Conservation (phyloP, 2,888 invertebrate species). For the Lacanobia wlatinum region DNA sequence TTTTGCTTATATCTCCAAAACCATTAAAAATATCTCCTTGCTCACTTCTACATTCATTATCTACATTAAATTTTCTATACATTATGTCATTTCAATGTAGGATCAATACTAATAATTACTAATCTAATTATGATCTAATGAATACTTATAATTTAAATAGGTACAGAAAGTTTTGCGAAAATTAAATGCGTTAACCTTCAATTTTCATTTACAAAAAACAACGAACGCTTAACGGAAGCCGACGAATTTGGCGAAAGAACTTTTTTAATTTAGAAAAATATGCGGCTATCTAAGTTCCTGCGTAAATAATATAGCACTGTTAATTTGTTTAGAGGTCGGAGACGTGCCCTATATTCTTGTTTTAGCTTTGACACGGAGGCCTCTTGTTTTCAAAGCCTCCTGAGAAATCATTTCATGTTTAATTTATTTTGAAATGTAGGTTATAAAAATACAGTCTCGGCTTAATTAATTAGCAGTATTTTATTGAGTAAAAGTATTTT, state of each 20-base stretch:
- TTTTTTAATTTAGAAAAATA: conserved; percentile 55
- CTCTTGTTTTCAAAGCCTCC: neutral
- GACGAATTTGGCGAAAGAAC: conserved; percentile 29
- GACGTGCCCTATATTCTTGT: conserved; percentile 5
- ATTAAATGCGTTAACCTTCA: neutral
- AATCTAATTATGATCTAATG: too few relatives aligned
- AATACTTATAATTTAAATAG: too few relatives aligned
- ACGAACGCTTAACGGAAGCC: conserved; percentile 19
- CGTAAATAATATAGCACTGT: conserved; percentile 30
- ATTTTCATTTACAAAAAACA: conserved; percentile 26
- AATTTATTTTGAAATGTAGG: neutral
- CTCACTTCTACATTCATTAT: too few relatives aligned
- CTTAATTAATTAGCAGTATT: too few relatives aligned
- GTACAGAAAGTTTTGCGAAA: too few relatives aligned
- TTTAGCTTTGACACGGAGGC: conserved; percentile 5
- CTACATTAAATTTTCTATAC: too few relatives aligned
- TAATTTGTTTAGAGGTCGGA: conserved; percentile 26
- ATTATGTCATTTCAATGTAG: too few relatives aligned
- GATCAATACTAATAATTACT: too few relatives aligned
- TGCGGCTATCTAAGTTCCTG: conserved; percentile 13
- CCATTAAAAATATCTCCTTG: too few relatives aligned
- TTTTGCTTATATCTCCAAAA: too few relatives aligned
- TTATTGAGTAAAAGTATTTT: too few relatives aligned
- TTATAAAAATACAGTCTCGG: neutral
- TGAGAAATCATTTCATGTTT: conserved; percentile 1